Evolutionary conservation across 30 jellyfish, hydroid and myxozoan genomes (phyloP), one percentile per base, ranked within the genome.

Genomic region (Aurelia aurita complex sp. Pacific): DNA sequence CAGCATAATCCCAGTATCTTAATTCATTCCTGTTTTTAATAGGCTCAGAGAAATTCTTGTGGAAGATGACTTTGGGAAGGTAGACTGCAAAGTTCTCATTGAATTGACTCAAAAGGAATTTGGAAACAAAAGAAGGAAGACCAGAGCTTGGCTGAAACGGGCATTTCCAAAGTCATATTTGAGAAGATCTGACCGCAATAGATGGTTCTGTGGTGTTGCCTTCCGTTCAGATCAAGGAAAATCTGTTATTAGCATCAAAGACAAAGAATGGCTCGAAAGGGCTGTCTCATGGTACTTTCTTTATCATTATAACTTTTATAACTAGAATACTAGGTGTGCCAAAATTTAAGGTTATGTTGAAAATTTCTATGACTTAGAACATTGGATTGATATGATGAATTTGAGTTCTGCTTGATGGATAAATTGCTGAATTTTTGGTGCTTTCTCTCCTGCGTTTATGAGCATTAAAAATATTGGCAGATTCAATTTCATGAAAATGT

Each of bases 131-230:
- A 89, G 73, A 67, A 69, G 93, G 42, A 78, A 76, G 33, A 75
- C 90, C 36, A 73, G 97, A 35, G 76, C 88, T 38, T 76, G 83
- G 81, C 80, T 89, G 10, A 77, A 86, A 64, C 67, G 80, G 52
- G 97, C 96, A 42, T 91, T 91, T 66, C 97, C 97, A 29, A 75
- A 73, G 52, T 68, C 91, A 9, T 91, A 91, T 67, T 38, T 84
- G 23, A 79, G 97, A 59, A 72, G 97, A 64, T 91, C 97, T 13
- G 97, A 91, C 42, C 88, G 97, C 2, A 73, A 77, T 64, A 55
- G 97, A 64, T 91, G 97, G 97, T 91, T 67, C 42, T 91, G 97
- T 91, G 97, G 97, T 18, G 84, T 91, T 32, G 77, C 96, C 10
- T 68, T 91, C n/a, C 57, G 79, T 62, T 52, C 90, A 10, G 96